Evolutionary conservation across 2,797 vertebrate genomes (phyloP), one percentile per base, ranked within the genome.

Genomic region (Myotis findleyi): DNA sequence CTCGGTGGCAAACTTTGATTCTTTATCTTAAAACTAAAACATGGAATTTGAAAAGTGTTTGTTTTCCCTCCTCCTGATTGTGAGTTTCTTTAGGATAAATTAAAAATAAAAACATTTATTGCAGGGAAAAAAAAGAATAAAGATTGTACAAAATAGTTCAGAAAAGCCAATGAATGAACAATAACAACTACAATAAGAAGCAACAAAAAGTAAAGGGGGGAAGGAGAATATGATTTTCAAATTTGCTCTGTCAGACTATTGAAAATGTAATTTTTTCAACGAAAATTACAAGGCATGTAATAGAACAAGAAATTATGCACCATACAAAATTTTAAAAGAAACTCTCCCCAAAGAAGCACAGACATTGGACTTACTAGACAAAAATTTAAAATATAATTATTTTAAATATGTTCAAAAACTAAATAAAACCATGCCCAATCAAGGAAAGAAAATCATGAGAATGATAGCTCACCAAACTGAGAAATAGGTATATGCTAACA

Each of bases 21-120:
- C 49, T 69, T 90, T 38, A 33, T 38, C 44, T 96, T 96, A 20
- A 81, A 84, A 49, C 27, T 41, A 91, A 81, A 89, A 68, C 6
- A 20, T 68, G 62, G 62, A 64, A 16, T 91, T 87, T 25, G 59
- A 69, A 89, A 82, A 90, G 23, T 21, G 13, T 16, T 64, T n/a
- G 25, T 64, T 17, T 14, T 17, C 44, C 0, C 13, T n/a, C n/a
- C 27, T 72, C 8, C 0, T 47, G 6, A 36, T 68, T 91, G 44
- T 47, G 80, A 76, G 36, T 72, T 94, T 72, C n/a, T 85, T 94
- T 93, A 75, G 44, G 80, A 33, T 30, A 83, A 75, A n/a, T 82
- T 87, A 81, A 91, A 64, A 89, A 72, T 20, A 62, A 44, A 75
- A 18, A 27, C 16, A 84, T 38, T 47, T 72, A 59, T 30, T 89